A percentile compares a stretch with the other conserved stretches of the same genome.
These are phyloP conservation scores for Eulemur albifrons DNA, from an alignment of 2,797 vertebrate genomes.

Conservation along the genomic window DNA sequence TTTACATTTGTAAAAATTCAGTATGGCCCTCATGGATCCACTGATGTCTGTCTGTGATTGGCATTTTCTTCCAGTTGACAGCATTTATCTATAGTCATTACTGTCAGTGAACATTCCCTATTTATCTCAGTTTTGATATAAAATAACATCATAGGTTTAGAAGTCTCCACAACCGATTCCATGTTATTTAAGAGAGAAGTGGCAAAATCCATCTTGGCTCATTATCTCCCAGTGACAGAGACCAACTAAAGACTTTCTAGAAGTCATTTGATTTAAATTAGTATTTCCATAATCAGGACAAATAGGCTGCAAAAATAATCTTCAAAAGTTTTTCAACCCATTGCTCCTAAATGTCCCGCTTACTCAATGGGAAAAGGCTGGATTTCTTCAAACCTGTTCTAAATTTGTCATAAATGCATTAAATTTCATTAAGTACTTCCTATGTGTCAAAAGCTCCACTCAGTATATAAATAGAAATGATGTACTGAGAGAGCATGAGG, in stretches of 20 bases:
- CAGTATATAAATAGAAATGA: neutral
- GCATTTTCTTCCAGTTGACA: neutral
- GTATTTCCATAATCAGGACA: neutral
- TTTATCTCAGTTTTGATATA: conserved; percentile 39
- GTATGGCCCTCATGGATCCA: neutral
- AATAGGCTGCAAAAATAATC: neutral
- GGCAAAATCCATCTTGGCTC: neutral
- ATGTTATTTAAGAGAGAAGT: neutral
- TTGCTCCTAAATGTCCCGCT: neutral
- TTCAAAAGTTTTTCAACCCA: neutral
- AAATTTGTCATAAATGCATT: conserved; percentile 25
- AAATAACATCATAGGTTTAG: conserved; percentile 28
- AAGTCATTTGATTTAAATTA: conserved; percentile 26
- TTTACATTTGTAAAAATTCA: conserved; percentile 12
- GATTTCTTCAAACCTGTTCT: neutral
- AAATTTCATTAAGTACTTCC: neutral
- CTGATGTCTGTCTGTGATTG: neutral
- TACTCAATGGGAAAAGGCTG: neutral
- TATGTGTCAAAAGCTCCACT: neutral
- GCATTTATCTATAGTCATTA: neutral
- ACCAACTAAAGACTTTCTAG: neutral
- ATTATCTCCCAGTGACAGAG: neutral
- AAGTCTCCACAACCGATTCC: neutral
- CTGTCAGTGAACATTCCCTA: neutral
- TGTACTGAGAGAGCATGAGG: neutral